Evolutionary conservation across 1,140 invertebrate genomes (phyloP).

Genomic region (Drosophila setifemur): DNA sequence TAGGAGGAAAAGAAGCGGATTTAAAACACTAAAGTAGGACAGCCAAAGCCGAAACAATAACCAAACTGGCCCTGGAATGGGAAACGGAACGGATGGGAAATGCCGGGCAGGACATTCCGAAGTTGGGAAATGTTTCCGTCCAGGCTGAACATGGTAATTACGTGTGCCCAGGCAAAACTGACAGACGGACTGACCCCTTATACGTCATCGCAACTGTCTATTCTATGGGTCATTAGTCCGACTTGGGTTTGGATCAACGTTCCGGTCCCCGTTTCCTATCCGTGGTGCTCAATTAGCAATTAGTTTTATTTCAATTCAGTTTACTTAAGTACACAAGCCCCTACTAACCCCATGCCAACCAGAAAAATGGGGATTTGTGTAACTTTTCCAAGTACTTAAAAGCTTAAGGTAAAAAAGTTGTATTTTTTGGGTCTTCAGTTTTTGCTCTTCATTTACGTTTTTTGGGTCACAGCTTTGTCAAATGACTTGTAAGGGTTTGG

Average conservation of each 20-base stretch:
- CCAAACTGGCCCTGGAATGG: conserved; percentile 13
- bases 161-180: conserved; percentile 43
- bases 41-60: conserved; percentile 50
- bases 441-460: conserved; percentile 21
- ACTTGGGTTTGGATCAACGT: conserved; percentile 8
- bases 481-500: conserved; percentile 38
- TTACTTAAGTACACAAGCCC: conserved; percentile 45
- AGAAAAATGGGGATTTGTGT: conserved; percentile 29
- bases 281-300: conserved; percentile 67
- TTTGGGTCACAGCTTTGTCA: conserved; percentile 43
- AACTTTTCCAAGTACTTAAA: conserved; percentile 70
- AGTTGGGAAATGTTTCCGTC: conserved; percentile 58
- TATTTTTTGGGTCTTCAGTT: conserved; percentile 38
- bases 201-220: conserved; percentile 35
- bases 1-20: conserved; percentile 6
- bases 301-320: conserved; percentile 71
- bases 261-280: background rate
- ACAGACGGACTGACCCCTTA: conserved; percentile 37
- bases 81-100: conserved; percentile 1
- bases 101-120: conserved; percentile 18
- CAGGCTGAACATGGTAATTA: conserved; percentile 64
- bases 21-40: conserved; percentile 29
- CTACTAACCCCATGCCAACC: conserved; percentile 13
- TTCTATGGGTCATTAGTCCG: conserved; percentile 27
- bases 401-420: conserved; percentile 67